Conservation (phyloP, 64 coral and sea anemone genomes). For the Trachythela sp. region DNA sequence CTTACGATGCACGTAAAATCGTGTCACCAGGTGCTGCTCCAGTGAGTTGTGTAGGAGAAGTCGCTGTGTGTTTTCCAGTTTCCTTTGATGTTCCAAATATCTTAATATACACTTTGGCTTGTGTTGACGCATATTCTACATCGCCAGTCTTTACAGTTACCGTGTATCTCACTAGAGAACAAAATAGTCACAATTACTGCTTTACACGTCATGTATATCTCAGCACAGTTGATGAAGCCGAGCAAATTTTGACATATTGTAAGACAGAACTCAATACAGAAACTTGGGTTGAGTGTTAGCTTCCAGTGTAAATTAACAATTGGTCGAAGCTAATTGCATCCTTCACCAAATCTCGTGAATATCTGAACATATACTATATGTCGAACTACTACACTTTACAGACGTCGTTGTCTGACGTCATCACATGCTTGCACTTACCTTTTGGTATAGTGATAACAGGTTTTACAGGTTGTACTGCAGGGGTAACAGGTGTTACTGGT, state of each 20-base stretch:
- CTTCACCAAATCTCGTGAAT: too few relatives aligned
- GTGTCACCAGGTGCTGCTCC: not conserved
- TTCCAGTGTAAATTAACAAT: too few relatives aligned
- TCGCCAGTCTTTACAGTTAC: not conserved
- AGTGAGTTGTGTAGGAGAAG: not conserved
- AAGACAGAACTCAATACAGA: too few relatives aligned
- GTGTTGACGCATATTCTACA: not conserved
- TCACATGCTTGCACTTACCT: not conserved
- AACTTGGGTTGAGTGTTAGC: too few relatives aligned
- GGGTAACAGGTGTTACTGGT: not conserved
- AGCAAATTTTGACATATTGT: too few relatives aligned
- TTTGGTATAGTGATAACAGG: not conserved
- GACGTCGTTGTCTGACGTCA: too few relatives aligned
- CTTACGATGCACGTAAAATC: not conserved
- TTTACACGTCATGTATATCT: not conserved
- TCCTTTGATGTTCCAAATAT: not conserved
- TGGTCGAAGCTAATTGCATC: too few relatives aligned
- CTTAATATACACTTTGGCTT: not conserved
- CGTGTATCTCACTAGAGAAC: not conserved
- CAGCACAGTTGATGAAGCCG: too few relatives aligned
- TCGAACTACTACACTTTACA: too few relatives aligned
- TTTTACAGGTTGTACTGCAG: not conserved
- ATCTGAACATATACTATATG: too few relatives aligned
- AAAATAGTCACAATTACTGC: not conserved
- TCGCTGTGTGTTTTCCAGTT: not conserved